A percentile compares a stretch with the other conserved stretches of the same genome.
Evolutionary conservation across 2,888 invertebrate genomes (phyloP).

Genomic region (Chaetoderma sp.): DNA sequence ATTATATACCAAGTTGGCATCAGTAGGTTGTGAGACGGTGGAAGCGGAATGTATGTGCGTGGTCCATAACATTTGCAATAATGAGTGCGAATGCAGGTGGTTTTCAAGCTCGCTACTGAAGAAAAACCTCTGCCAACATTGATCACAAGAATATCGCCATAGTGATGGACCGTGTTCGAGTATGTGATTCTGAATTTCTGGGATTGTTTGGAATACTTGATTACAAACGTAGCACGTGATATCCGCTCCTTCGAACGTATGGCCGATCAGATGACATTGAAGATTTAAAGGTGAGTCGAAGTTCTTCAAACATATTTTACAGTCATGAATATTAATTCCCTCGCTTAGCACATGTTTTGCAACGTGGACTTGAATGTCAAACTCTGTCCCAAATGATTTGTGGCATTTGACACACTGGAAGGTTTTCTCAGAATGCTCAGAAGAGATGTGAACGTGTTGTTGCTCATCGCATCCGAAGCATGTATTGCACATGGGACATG

Average conservation of each 20-base stretch:
- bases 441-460: conserved; percentile 51
- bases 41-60: too few relatives aligned
- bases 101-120: conserved; percentile 92
- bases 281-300: conserved; percentile 82
- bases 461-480: conserved; percentile 73
- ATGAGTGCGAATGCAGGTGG: too few relatives aligned
- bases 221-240: conserved; percentile 91
- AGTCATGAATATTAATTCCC: conserved; percentile 76
- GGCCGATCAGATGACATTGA: conserved; percentile 90
- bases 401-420: conserved; percentile 80
- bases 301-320: conserved; percentile 81
- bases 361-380: conserved; percentile 76
- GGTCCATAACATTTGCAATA: too few relatives aligned
- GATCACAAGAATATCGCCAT: conserved; percentile 84
- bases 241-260: conserved; percentile 86
- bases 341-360: conserved; percentile 74
- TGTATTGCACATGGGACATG: conserved; percentile 70
- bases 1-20: too few relatives aligned
- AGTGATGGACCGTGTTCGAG: conserved; percentile 84
- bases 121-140: conserved; percentile 88
- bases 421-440: too few relatives aligned
- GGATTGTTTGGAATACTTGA: conserved; percentile 85
- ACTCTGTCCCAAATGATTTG: conserved; percentile 76
- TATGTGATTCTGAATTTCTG: conserved; percentile 85
- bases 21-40: too few relatives aligned